Base-by-base conservation (phyloP, 2,113 vertebrate species). In the Podilymbus podiceps region DNA sequence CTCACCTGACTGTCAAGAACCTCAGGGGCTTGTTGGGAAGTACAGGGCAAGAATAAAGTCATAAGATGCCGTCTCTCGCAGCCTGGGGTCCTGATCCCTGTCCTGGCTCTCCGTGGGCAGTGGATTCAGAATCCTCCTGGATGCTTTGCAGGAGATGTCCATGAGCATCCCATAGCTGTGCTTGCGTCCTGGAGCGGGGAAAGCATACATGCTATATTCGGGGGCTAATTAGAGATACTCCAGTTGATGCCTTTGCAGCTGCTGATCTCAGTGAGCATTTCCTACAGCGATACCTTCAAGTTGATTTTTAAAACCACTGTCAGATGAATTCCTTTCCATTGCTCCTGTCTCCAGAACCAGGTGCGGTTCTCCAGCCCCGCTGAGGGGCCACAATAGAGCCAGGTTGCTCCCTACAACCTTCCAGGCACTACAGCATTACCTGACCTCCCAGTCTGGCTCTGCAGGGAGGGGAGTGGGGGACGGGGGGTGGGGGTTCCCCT, bases 261-360 rank as follows among this genome's bases (percentile, higher is more conserved):
- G 38, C 47, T 59, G 19, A 5, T 38, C 47, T 53, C 0, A 0
- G 3, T 20, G 28, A 68, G 28, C 35, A 50, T 55, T 59, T 86
- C 35, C 55, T 40, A 40, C 13, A 69, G 30, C 27, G 75, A 42
- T 15, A 86, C n/a, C 72, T 88, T 64, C 0, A 1, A n/a, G 21
- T 6, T 73, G 63, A 19, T 35, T 77, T 77, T 49, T 52, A 11
- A 83, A 94, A 50, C 24, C 27, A 38, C 40, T 6, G 15, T 30
- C 5, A 8, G 35, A 92, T 52, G 9, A 58, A 73, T 50, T 68
- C 27, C 52, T 53, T 85, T n/a, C n/a, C 15, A 13, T 49, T 28
- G 19, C 52, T 96, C 30, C 24, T 3, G 1, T 28, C 69, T 66
- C 67, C 56, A 59, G 38, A 47, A 30, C 4, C 5, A 74, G 44